Evolutionary conservation across 1,140 invertebrate species (phyloP), one percentile per base, ranked within the genome.

Genomic region (Drosophila miranda): DNA sequence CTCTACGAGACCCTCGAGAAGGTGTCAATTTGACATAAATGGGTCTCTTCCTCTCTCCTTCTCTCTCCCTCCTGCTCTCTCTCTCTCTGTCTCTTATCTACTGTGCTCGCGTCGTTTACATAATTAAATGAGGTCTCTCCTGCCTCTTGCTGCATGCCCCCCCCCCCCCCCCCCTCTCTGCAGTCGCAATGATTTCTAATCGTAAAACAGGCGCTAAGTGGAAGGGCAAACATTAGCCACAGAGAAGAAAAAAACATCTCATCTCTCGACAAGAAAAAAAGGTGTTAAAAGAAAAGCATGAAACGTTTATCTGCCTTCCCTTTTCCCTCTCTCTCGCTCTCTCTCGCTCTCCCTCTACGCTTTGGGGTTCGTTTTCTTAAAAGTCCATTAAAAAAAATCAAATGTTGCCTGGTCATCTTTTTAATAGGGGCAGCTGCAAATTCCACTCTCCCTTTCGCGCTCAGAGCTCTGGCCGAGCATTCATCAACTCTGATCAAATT

Each of bases 21-120:
- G 82, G 82, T 87, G 82, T 87, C 82, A 87, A 87, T 87, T 82
- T 82, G 82, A 87, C 82, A 87, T 82, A 87, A 86, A 86, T 87
- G 69, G 81, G 51, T 30, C 8, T 30, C 13, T 34, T 11, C 3
- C 9, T 34, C 30, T 34, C 11, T 38, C 4, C 11, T 5, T 13
- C 34, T 38, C 16, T 16, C 16, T 4, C 34, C 11, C 34, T 38
- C 0, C 16, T 16, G 16, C 34, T 23, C 23, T 26, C 23, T 26
- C 23, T 23, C 23, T 5, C 23, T 26, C 23, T 23, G 3, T 5
- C 23, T 26, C 23, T 13, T 38, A 38, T 73, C 52, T 48, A 30
- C 53, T 28, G 44, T 28, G 38, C 66, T 66, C 56, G 75, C 62
- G 68, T 78, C 78, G 82, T 87, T 87, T 87, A 87, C 83, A 87